Percentiles rank a stretch among this genome's conserved stretches.
These are phyloP conservation scores for Drosophila formosana DNA, from an alignment of 2,888 invertebrate species.

Conservation along the genomic window DNA sequence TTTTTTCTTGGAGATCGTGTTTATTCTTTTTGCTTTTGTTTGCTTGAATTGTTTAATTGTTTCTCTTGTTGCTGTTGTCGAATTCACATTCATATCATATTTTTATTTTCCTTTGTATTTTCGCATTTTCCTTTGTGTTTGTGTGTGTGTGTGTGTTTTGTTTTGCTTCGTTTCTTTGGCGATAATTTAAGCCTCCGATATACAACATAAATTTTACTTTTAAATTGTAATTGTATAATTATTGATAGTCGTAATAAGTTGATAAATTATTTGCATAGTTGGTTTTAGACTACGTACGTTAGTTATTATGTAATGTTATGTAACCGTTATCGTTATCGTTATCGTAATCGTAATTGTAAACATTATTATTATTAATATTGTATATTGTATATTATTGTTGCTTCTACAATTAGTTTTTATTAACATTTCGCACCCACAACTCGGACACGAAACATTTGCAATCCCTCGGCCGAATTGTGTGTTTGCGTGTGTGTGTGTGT, in stretches of 20 bases:
- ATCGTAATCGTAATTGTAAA: conserved; percentile 20
- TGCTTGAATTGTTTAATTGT: conserved; percentile 16
- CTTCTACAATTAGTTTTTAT: conserved; percentile 41
- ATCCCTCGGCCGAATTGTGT: conserved; percentile 38
- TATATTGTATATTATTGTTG: conserved; percentile 28
- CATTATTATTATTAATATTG: conserved; percentile 37
- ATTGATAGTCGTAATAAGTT: conserved; percentile 46
- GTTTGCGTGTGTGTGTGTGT: conserved; percentile 16
- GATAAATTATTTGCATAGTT: conserved; percentile 70
- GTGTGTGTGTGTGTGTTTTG: conserved; percentile 50
- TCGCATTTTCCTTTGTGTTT: conserved; percentile 40
- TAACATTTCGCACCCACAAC: conserved; percentile 44
- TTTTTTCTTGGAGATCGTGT: conserved; percentile 71
- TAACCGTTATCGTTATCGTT: conserved; percentile 7
- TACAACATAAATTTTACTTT: conserved; percentile 75
- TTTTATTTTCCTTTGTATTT: conserved; percentile 44
- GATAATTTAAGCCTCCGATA: conserved; percentile 85
- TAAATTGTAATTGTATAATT: conserved; percentile 43
- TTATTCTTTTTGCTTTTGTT: conserved; percentile 46
- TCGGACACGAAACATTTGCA: conserved; percentile 57
- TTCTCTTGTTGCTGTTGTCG: conserved; percentile 47
- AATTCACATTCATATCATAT: conserved; percentile 33
- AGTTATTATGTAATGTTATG: conserved; percentile 25
- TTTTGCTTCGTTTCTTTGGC: conserved; percentile 82
- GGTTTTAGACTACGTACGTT: conserved; percentile 44